Evolutionary conservation across 2,888 invertebrate species (phyloP), one percentile per base, ranked within the genome.

Genomic region (Oscheius sp.): DNA sequence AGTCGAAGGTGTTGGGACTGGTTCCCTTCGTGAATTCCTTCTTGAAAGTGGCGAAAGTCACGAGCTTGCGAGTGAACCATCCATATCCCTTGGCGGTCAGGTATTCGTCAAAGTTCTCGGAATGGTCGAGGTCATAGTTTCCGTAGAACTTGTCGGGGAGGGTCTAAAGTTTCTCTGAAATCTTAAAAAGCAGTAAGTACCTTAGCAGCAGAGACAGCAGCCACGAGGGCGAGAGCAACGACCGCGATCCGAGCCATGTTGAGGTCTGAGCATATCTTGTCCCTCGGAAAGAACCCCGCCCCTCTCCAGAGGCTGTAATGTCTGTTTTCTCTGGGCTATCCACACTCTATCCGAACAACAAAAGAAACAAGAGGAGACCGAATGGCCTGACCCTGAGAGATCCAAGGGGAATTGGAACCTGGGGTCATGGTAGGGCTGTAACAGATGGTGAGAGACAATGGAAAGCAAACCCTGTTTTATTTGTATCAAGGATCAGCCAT

Each of bases 61-160:
- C 80, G 13, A 85, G 76, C 66, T 83, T 85, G 73, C 85, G 82
- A 47, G 84, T 85, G 76, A 85, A 80, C 85, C 85, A 85, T 37
- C 81, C 75, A 76, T 85, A 85, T 72, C 83, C 81, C 71, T 84
- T 84, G 51, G 85, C 84, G 10, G 79, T 76, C 63, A 86, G 77
- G 63, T 83, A 85, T 70, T 84, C 86, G 57, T 86, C 86, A 62
- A 86, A 85, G 74, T 86, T 86, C 72, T 86, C 84, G 3, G 84
- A 84, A 68, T 80, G 80, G 58, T 85, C 85, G 71, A 84, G 77
- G 55, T 79, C 77, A 74, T 77, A 86, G 21, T 77, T 81, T 57
- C 85, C 85, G 75, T 82, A 85, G 79, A 76, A 85, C 75, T 84
- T 81, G 11, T 82, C 82, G 3, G 85, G 85, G 9, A 85, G 79